Percentiles rank a stretch among this genome's conserved stretches.
Evolutionary conservation across 2,797 vertebrate genomes (phyloP).

Genomic region (Apogon hyalosoma): DNA sequence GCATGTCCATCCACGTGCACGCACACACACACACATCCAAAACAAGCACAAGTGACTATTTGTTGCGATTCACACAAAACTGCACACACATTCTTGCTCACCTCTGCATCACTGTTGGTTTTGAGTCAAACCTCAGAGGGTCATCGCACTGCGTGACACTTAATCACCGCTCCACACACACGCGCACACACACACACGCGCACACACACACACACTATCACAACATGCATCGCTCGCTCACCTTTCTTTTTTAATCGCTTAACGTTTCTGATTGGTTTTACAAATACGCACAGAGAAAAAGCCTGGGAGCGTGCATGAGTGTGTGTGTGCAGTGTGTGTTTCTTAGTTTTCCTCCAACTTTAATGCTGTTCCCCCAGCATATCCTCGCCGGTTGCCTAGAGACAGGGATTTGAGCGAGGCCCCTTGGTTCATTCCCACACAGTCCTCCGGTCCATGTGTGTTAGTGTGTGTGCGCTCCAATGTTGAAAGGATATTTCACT

Average conservation of each 20-base stretch:
- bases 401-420: constrained; percentile 98
- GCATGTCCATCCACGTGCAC: constrained; percentile 11
- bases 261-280: constrained; percentile 85
- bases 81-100: no score
- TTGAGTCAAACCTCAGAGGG: no score
- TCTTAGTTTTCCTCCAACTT: constrained; percentile 94
- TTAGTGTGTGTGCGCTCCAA: constrained; percentile 66
- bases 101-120: no score
- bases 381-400: constrained; percentile 97
- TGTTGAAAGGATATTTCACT: constrained; percentile 98
- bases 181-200: not conserved
- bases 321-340: constrained; percentile 54
- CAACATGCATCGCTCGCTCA: constrained; percentile 37
- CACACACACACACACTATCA: no score
- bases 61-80: no score
- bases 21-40: constrained; percentile 7
- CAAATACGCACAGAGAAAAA: constrained; percentile 82
- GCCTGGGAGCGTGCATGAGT: constrained; percentile 29
- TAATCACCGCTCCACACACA: no score
- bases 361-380: constrained; percentile 99
- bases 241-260: constrained; percentile 47
- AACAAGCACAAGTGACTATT: no score
- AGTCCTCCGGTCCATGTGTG: constrained; percentile 72
- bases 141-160: no score
- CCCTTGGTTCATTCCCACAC: constrained; percentile 99